Evolutionary conservation across 2,888 invertebrate species (phyloP).

Genomic region (Trypoxylon attenuatum): DNA sequence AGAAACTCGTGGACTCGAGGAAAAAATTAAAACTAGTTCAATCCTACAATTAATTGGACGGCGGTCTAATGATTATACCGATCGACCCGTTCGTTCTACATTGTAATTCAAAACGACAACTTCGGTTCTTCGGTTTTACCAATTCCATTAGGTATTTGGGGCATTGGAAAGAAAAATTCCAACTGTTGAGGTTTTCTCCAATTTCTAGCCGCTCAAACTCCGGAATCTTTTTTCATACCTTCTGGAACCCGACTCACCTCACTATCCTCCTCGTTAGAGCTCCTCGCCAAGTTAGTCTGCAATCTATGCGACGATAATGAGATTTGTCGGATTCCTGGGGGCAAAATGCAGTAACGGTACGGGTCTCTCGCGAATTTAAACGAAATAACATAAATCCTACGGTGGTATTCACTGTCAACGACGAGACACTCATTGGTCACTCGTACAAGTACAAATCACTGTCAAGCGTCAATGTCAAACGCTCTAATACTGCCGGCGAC

Average conservation of each 20-base stretch:
- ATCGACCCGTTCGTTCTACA: conserved; percentile 37
- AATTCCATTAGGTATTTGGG: not conserved
- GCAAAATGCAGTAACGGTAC: too few species aligned
- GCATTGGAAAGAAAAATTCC: conserved; percentile 1
- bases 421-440: conserved; percentile 25
- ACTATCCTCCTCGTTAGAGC: too few species aligned
- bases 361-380: conserved; percentile 45
- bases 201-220: too few species aligned
- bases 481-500: too few species aligned
- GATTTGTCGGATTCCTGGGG: too few species aligned
- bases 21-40: conserved; percentile 35
- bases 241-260: too few species aligned
- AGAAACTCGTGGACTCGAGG: conserved; percentile 20
- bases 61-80: conserved; percentile 54
- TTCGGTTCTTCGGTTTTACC: not conserved
- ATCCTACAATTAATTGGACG: conserved; percentile 70
- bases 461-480: not conserved
- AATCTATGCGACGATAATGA: too few species aligned
- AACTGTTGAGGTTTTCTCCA: conserved; percentile 14
- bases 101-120: not conserved
- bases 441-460: conserved; percentile 10
- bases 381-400: conserved; percentile 53
- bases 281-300: too few species aligned
- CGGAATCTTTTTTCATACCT: too few species aligned
- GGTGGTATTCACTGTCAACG: conserved; percentile 54